Evolutionary conservation across 2,888 invertebrate species (phyloP).

Genomic region (Drosophila paracracens): DNA sequence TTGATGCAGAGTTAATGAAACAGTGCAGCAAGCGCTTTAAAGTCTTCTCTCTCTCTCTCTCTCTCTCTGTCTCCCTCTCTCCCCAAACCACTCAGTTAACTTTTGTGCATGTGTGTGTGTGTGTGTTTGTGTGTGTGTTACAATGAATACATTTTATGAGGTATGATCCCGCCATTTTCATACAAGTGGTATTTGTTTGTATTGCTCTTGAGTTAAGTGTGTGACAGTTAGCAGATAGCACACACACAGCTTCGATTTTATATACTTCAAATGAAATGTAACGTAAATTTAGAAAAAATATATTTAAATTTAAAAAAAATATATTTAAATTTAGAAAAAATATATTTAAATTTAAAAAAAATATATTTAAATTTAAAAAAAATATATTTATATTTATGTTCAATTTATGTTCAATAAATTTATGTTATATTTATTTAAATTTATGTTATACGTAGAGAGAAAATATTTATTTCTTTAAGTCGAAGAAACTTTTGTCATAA

Average conservation of each 20-base stretch:
- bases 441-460: too few species aligned
- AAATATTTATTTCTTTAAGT: too few species aligned
- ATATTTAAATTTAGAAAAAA: too few species aligned
- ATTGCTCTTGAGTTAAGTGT: neutral
- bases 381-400: too few species aligned
- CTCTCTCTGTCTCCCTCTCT: neutral
- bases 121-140: constrained; percentile 35
- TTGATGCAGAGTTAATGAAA: constrained; percentile 72
- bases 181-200: neutral
- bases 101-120: neutral
- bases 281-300: too few species aligned
- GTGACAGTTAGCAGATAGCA: neutral
- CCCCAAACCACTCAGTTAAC: neutral
- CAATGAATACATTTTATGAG: constrained; percentile 53
- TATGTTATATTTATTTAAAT: too few species aligned
- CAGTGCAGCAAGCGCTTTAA: constrained; percentile 61
- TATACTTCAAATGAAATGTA: neutral
- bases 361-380: too few species aligned
- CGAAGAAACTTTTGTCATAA: too few species aligned
- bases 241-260: neutral
- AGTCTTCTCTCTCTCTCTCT: constrained; percentile 7
- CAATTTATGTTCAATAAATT: too few species aligned
- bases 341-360: too few species aligned
- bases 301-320: too few species aligned
- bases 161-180: constrained; percentile 44